These are phyloP conservation scores for Mesocentrotus franciscanus DNA, from an alignment of 53 echinoderm and acorn worm species.

Conservation along the genomic window DNA sequence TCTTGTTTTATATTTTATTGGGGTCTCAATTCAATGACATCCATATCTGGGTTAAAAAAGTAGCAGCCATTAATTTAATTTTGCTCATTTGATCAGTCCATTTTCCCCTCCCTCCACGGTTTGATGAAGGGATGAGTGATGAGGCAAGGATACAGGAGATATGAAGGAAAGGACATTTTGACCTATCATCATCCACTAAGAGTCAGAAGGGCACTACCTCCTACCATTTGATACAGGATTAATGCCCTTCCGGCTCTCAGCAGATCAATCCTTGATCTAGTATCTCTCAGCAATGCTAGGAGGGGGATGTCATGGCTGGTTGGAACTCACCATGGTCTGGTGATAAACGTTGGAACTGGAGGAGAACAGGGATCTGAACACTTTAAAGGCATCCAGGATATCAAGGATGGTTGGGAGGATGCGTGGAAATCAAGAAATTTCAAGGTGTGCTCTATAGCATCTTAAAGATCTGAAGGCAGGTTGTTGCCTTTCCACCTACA, in stretches of 20 bases:
- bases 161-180: no score
- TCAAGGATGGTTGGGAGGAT: neutral
- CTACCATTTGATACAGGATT: neutral
- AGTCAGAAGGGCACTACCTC: neutral
- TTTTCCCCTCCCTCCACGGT: no score
- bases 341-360: neutral
- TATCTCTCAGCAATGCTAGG: neutral
- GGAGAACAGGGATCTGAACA: conserved; percentile 5
- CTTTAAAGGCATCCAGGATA: neutral
- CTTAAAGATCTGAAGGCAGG: neutral
- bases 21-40: neutral
- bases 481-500: neutral
- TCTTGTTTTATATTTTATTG: neutral
- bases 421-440: neutral
- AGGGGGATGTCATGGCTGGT: neutral
- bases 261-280: neutral
- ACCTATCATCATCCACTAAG: neutral
- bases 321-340: neutral
- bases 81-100: no score
- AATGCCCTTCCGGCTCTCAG: neutral
- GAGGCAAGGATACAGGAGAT: no score
- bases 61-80: no score
- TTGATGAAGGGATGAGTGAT: no score
- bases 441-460: neutral
- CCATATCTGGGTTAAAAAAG: no score